Base-by-base conservation (phyloP, 1,140 invertebrate species). In the Drosophila sulfurigaster region DNA sequence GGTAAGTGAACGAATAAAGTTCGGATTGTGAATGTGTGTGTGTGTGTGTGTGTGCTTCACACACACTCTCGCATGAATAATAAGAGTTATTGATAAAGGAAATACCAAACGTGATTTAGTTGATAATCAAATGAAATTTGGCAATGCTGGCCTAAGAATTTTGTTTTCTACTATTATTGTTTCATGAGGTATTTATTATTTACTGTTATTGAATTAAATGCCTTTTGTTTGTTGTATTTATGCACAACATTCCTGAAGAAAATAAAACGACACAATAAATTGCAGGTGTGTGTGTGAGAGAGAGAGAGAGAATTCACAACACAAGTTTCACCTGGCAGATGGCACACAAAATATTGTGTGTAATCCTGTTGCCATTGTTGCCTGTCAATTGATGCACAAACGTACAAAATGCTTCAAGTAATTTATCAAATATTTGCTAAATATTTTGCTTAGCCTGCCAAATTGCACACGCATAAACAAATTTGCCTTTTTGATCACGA, bases 391-490 rank as follows among this genome's bases (percentile, higher is more conserved):
- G 43, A 32, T 25, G 49, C 41, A 43, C 51, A 54, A 54, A 54
- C 51, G 51, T 2, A 25, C 20, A 3, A 54, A 54, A 54, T 54
- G 28, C 30, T 54, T 25, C 15, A 49, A 57, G 78, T 63, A 82
- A 64, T 58, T 63, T 82, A 59, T 62, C 67, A 86, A 81, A 86
- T 83, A 82, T 83, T 82, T 83, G 60, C 15, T 28, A 20, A 64
- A 58, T 32, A 32, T 25, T 43, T 25, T 49, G 70, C 65, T 52
- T 65, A 41, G 20, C 52, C 60, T 59, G 25, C 28, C 60, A 73
- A 70, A 75, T 72, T 78, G 60, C 51, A 52, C 6, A 15, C 30
- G 28, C 41, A 49, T 66, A 76, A 77, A 80, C 69, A 71, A 81
- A 75, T 80, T 67, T 69, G 57, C 45, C 46, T 49, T 68, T 68